Conservation (phyloP, 1,140 invertebrate genomes). For the Drosophila busckii region DNA sequence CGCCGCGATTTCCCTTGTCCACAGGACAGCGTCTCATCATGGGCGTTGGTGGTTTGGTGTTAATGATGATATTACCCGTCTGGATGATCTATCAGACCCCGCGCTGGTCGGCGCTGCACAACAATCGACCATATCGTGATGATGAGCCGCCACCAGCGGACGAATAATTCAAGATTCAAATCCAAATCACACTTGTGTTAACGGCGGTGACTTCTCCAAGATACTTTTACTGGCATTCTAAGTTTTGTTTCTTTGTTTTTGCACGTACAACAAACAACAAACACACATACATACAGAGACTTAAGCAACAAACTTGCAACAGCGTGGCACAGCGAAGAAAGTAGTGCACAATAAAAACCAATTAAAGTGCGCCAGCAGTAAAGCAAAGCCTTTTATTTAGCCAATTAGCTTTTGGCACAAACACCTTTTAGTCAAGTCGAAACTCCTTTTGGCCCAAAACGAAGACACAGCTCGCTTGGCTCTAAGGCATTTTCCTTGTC, state of each 20-base stretch:
- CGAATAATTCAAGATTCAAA: not conserved
- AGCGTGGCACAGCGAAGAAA: conserved; percentile 4
- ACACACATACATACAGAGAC: not conserved
- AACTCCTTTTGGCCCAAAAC: conserved; percentile 5
- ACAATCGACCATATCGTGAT: conserved; percentile 18
- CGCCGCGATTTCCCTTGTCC: conserved; percentile 45
- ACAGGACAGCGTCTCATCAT: conserved; percentile 23
- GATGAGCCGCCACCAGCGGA: not conserved
- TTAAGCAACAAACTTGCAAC: conserved; percentile 10
- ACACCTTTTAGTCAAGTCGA: conserved; percentile 15
- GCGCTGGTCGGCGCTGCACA: conserved; percentile 41
- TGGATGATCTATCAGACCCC: conserved; percentile 38
- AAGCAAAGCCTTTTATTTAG: not conserved
- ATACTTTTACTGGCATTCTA: conserved; percentile 30
- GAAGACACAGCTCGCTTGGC: conserved; percentile 4
- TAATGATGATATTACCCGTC: conserved; percentile 55
- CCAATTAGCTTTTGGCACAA: conserved; percentile 10
- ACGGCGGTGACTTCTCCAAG: conserved; percentile 53
- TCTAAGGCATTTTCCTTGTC: conserved; percentile 42
- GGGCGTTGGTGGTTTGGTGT: conserved; percentile 20
- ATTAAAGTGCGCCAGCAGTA: not conserved
- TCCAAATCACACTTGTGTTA: not conserved
- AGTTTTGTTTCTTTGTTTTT: not conserved
- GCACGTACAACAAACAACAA: too few species aligned
- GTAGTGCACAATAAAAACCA: not conserved